phyloP scores from a whole-genome alignment of 2,888 invertebrate genomes.

The Synanthedon vespiformis region DNA sequence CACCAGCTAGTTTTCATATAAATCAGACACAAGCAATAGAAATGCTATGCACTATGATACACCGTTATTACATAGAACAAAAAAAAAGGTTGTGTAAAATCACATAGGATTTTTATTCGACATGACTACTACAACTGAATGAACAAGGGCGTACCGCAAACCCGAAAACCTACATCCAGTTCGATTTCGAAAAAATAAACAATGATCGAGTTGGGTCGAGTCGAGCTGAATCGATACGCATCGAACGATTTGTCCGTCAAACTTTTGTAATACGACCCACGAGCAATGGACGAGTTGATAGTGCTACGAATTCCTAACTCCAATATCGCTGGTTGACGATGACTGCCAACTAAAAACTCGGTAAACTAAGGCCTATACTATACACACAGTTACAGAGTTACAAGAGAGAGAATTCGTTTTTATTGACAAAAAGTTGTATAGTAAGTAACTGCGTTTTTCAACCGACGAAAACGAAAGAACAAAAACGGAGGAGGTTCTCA shows the following conservation, averaged over 20 bases:
- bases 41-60: not conserved
- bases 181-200: conserved; percentile 54
- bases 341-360: not conserved
- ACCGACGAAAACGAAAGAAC: too few relatives aligned
- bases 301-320: not conserved
- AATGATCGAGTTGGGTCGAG: conserved; percentile 35
- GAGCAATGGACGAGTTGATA: not conserved
- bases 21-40: too few relatives aligned
- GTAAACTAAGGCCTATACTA: not conserved
- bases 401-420: too few relatives aligned
- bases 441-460: too few relatives aligned
- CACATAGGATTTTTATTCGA: conserved; percentile 26
- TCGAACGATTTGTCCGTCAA: conserved; percentile 44
- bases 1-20: too few relatives aligned
- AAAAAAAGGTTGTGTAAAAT: not conserved
- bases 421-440: too few relatives aligned
- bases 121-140: conserved; percentile 36
- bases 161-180: conserved; percentile 48
- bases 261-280: conserved; percentile 52
- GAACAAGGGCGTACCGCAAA: conserved; percentile 54
- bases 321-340: not conserved
- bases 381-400: too few relatives aligned
- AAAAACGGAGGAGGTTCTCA: too few relatives aligned
- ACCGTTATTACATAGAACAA: not conserved
- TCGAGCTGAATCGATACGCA: conserved; percentile 53